Evolutionary conservation across 2,113 vertebrate genomes (phyloP).

Genomic region (Nothobranchius kuhntae): DNA sequence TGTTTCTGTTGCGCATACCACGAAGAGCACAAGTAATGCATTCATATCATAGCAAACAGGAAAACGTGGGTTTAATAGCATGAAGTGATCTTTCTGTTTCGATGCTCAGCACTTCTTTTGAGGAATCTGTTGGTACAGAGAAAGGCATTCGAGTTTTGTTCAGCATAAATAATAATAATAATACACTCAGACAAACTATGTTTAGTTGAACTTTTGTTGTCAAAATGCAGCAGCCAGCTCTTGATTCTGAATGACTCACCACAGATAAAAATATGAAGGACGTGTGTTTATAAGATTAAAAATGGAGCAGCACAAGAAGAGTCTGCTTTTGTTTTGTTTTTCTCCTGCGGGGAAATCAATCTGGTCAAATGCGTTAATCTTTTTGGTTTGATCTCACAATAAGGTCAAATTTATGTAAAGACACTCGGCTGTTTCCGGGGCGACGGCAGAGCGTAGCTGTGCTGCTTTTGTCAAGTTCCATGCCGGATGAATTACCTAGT

Average conservation of each 20-base stretch:
- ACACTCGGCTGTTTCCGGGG: background rate
- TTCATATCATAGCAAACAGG: background rate
- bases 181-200: too few relatives aligned
- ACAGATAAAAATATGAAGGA: too few relatives aligned
- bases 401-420: background rate
- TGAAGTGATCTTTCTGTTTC: background rate
- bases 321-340: background rate
- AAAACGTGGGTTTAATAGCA: background rate
- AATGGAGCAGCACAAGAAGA: background rate
- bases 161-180: background rate
- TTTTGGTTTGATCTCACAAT: constrained; percentile 2
- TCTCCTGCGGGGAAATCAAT: background rate
- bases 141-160: background rate
- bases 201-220: background rate
- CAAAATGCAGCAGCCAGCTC: background rate
- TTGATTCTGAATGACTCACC: too few relatives aligned
- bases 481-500: background rate
- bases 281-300: too few relatives aligned
- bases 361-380: background rate
- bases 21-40: background rate
- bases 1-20: background rate
- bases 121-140: background rate
- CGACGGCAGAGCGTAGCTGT: background rate
- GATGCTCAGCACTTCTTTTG: too few relatives aligned
- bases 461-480: background rate